These are phyloP conservation scores for Heliconius hermathena DNA, from an alignment of 1,140 invertebrate species.

Conservation along the genomic window DNA sequence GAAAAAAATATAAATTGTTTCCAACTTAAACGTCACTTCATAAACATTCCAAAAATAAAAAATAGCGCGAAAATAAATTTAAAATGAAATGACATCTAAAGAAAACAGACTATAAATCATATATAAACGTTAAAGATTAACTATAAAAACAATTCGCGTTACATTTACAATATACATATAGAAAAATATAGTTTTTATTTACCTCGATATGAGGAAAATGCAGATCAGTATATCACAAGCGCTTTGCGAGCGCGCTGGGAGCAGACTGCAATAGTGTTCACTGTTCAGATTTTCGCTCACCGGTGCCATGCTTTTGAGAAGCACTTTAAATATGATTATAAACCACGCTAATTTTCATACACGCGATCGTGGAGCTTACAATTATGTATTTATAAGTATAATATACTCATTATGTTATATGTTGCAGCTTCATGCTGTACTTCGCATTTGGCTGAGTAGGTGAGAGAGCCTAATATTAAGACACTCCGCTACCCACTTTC, in stretches of 20 bases:
- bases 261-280: not conserved
- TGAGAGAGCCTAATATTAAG: no score
- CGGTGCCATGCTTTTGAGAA: not conserved
- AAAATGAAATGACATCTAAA: not conserved
- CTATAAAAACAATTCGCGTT: not conserved
- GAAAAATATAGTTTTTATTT: not conserved
- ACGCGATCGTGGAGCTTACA: not conserved
- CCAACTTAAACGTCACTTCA: not conserved
- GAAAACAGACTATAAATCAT: not conserved
- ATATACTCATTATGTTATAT: not conserved
- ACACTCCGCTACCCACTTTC: no score
- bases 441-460: no score
- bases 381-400: not conserved
- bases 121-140: not conserved
- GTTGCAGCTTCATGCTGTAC: no score
- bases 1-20: not conserved
- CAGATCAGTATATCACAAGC: slow-evolving; percentile 12
- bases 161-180: not conserved
- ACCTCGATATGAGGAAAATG: not conserved
- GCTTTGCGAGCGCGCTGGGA: slow-evolving; percentile 13
- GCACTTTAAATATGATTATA: not conserved
- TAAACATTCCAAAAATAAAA: not conserved
- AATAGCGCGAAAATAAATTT: not conserved
- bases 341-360: not conserved
- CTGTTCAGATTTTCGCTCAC: not conserved